A percentile compares a stretch with the other conserved stretches of the same genome.
phyloP scores from a whole-genome alignment of 2,888 invertebrate genomes.

The Hemaris fuciformis region DNA sequence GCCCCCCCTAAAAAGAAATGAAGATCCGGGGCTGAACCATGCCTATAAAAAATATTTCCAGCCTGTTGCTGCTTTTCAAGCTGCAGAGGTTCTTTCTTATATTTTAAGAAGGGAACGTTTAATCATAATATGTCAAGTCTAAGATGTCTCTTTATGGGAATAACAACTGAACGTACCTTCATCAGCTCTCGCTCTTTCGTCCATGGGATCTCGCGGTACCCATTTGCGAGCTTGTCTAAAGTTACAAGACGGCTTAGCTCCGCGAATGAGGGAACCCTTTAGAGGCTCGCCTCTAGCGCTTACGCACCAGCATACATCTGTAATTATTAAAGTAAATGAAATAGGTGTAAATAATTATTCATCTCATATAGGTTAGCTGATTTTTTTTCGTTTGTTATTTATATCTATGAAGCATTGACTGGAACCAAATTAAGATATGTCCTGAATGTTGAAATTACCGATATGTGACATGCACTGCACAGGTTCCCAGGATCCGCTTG shows the following conservation, averaged over 20 bases:
- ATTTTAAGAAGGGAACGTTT: too few relatives aligned
- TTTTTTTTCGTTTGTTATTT: too few relatives aligned
- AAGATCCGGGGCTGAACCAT: too few relatives aligned
- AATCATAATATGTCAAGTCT: too few relatives aligned
- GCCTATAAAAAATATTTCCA: too few relatives aligned
- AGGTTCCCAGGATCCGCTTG: slow-evolving; percentile 89
- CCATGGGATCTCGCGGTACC: slow-evolving; percentile 56
- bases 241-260: slow-evolving; percentile 88
- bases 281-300: slow-evolving; percentile 90
- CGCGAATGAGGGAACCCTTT: slow-evolving; percentile 89
- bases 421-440: neutral
- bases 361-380: neutral
- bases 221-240: slow-evolving; percentile 88
- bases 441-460: slow-evolving; percentile 43
- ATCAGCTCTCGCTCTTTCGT: slow-evolving; percentile 74
- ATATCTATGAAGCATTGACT: neutral
- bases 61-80: too few relatives aligned
- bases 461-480: slow-evolving; percentile 88
- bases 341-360: neutral
- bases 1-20: too few relatives aligned
- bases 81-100: too few relatives aligned
- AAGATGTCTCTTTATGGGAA: too few relatives aligned
- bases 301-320: slow-evolving; percentile 94
- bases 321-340: slow-evolving; percentile 23
- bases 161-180: too few relatives aligned